Evolutionary conservation across 2,888 invertebrate species (phyloP), one percentile per base, ranked within the genome.

Genomic region (Girardia tigrina): DNA sequence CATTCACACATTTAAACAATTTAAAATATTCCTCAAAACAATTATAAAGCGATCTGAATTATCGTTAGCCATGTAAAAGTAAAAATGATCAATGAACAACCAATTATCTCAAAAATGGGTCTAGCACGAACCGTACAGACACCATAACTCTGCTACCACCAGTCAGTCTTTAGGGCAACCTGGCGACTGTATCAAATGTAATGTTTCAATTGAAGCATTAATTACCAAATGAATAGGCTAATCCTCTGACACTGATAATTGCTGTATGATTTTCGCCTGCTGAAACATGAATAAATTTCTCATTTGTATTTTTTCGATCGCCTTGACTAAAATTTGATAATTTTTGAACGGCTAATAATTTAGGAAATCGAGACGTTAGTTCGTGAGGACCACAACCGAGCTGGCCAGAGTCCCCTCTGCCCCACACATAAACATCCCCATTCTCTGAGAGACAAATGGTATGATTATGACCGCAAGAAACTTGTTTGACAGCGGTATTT

Each of bases 371-470:
- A 56, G 56, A 56, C n/a, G 6, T 56, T 4, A 16, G n/a, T 12
- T 56, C 4, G n/a, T 56, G 56, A 12, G 56, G 56, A n/a, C 56
- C 56, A 56, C n/a, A 23, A 8, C 56, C 56, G 6, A 56, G 23
- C n/a, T 56, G 56, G n/a, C 56, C 56, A 16, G 56, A 8, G 23
- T 56, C 56, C 4, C 56, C 56, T 56, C 23, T 56, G n/a, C 56
- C 56, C 56, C 56, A 56, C n/a, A 56, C 56, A 56, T 56, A 56
- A 56, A 56, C 56, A 56, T 56, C 56, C 4, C 56, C 56, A 56
- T 56, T 16, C 23, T 56, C 56, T 56, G 56, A 56, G 23, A 56
- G 56, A 56, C 56, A 56, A 16, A 56, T 23, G n/a, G 56, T 56
- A 23, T 56, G 56, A 56, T 56, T 56, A n/a, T 56, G 56, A 56